Evolutionary conservation across 2,113 vertebrate genomes (phyloP), one percentile per base, ranked within the genome.

Genomic region (Nanger granti): DNA sequence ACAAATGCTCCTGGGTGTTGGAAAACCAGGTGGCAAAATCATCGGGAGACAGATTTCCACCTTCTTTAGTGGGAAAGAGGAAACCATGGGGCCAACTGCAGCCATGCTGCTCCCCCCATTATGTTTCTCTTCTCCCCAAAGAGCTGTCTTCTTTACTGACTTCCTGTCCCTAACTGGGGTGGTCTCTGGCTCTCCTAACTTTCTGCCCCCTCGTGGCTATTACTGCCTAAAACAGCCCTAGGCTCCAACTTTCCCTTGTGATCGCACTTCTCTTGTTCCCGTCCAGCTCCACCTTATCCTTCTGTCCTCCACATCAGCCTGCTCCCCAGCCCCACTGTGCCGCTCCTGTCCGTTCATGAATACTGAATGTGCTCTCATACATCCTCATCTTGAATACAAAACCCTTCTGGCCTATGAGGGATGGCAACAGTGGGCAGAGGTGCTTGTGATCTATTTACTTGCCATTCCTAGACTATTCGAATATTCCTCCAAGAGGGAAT

Each of bases 21-120:
- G 87, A 95, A 97, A 96, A n/a, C 69, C 87, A 85, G 80, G 86
- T 88, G 94, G 96, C 64, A 69, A 95, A 91, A 89, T 60, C 41
- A 37, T 41, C 54, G 49, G 92, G 66, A 86, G 29, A 64, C 60
- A 59, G 4, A 41, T 55, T 90, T 66, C 92, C 29, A 55, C 62
- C 34, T 69, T 95, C 31, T 52, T 41, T 7, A 18, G 29, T 52
- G 62, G 83, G 41, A 89, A 64, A 83, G 59, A 34, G 82, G 88
- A 93, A 44, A 8, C 0, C 24, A 52, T 14, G 7, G 41, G 83
- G n/a, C 18, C 41, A 37, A 15, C 54, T 62, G 57, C 24, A 64
- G 28, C 60, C 28, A 9, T 62, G 55, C 8, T 44, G 55, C 31
- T 49, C 17, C 26, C 12, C 1, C 15, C 20, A 1, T 34, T n/a